phyloP scores from a whole-genome alignment of 2,797 vertebrate genomes.

The Coilia nasus region DNA sequence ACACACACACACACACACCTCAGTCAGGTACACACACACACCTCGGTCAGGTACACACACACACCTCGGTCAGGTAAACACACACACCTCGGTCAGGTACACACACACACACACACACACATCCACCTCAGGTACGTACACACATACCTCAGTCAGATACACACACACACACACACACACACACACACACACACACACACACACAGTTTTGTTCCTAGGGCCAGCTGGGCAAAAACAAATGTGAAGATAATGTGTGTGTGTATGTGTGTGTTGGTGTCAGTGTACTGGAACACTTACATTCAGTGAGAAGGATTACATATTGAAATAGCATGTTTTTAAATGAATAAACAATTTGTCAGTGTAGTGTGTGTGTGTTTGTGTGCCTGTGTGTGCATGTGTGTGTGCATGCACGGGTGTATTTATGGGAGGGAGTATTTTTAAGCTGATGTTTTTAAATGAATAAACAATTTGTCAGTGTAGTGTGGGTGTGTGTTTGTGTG shows the following conservation, averaged over 20 bases:
- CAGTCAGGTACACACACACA: background rate
- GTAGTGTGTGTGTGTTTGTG: slow-evolving; percentile 10
- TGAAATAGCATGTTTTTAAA: too few species aligned
- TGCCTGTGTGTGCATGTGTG: too few species aligned
- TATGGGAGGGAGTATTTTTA: too few species aligned
- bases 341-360: too few species aligned
- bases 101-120: slow-evolving; percentile 19
- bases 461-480: too few species aligned
- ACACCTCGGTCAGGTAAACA: too few species aligned
- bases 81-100: background rate
- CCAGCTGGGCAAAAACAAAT: background rate
- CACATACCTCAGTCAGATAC: too few species aligned
- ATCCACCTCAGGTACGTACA: too few species aligned
- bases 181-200: slow-evolving; percentile 17
- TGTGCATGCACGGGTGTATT: background rate
- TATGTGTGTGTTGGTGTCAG: slow-evolving; percentile 23
- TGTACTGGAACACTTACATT: background rate
- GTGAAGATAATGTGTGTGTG: slow-evolving; percentile 14
- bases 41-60: too few species aligned
- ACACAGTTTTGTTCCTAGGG: background rate
- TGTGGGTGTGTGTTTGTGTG: too few species aligned
- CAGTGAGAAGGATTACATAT: too few species aligned
- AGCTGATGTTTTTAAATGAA: too few species aligned
- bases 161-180: slow-evolving; percentile 21
- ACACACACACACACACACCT: slow-evolving; percentile 13